These are phyloP conservation scores for Troides aeacus DNA, from an alignment of 2,888 invertebrate genomes.

Conservation along the genomic window DNA sequence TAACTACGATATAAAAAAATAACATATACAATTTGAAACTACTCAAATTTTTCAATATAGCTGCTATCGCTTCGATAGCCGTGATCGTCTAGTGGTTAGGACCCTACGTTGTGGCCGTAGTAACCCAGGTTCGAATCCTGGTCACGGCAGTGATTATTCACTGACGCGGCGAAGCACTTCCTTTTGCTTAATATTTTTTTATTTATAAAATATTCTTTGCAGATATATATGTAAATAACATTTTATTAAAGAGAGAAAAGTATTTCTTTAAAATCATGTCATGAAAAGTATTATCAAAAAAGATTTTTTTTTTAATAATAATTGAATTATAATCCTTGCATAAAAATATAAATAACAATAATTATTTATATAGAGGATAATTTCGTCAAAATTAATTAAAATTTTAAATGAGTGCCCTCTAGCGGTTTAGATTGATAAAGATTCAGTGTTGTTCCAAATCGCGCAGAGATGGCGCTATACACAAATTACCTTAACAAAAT, in stretches of 20 bases:
- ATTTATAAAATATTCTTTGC: neutral
- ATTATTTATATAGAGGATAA: too few relatives aligned
- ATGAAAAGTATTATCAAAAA: too few relatives aligned
- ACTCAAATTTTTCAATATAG: neutral
- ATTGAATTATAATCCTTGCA: too few relatives aligned
- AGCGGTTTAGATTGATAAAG: neutral
- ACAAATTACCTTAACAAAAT: too few relatives aligned
- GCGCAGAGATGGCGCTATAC: constrained; percentile 12
- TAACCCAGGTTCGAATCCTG: constrained; percentile 88
- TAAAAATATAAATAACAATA: too few relatives aligned
- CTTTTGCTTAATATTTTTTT: neutral
- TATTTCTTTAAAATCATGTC: too few relatives aligned
- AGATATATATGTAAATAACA: neutral
- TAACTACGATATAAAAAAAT: too few relatives aligned
- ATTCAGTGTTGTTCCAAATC: neutral
- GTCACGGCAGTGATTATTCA: constrained; percentile 79
- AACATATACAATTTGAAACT: neutral
- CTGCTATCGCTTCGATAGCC: constrained; percentile 67
- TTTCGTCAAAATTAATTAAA: neutral
- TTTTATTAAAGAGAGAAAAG: neutral
- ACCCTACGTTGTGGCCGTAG: constrained; percentile 88
- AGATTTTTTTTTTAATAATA: too few relatives aligned
- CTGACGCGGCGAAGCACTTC: constrained; percentile 59
- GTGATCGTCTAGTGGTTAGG: constrained; percentile 88
- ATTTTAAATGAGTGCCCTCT: neutral